A percentile compares a stretch with the other conserved stretches of the same genome.
Evolutionary conservation across 1,140 invertebrate genomes (phyloP).

Genomic region (Diorhabda elongata): DNA sequence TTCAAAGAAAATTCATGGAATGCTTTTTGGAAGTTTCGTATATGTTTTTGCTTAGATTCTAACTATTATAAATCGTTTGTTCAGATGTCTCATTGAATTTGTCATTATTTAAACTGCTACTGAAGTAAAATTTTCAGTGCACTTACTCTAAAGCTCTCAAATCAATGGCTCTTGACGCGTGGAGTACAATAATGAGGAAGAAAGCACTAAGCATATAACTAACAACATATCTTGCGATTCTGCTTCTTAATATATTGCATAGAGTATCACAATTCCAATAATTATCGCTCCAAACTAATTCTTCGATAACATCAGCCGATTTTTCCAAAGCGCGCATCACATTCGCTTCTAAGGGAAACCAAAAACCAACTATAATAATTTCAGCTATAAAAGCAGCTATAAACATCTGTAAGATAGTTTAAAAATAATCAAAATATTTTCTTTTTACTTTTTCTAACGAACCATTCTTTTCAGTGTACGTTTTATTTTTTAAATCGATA

Average conservation of each 20-base stretch:
- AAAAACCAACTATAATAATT: slow-evolving; percentile 40
- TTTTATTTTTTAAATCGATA: no score
- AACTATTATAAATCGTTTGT: neutral
- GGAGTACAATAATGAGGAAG: slow-evolving; percentile 35
- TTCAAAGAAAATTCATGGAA: no score
- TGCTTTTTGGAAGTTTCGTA: neutral
- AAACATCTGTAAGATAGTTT: slow-evolving; percentile 34
- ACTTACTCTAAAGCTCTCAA: slow-evolving; percentile 29
- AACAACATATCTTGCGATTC: slow-evolving; percentile 26
- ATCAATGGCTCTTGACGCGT: slow-evolving; percentile 38
- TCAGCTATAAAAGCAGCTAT: slow-evolving; percentile 37
- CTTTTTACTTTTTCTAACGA: no score
- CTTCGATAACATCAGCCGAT: slow-evolving; percentile 27
- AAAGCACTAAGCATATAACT: slow-evolving; percentile 37
- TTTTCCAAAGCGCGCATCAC: slow-evolving; percentile 27
- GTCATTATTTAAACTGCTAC: neutral
- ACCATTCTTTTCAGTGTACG: no score
- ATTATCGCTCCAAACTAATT: slow-evolving; percentile 17
- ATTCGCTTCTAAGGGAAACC: slow-evolving; percentile 39
- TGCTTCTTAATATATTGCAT: slow-evolving; percentile 26
- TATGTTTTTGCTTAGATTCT: neutral
- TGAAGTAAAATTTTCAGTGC: neutral
- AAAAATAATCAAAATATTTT: neutral
- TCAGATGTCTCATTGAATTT: neutral
- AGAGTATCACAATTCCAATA: slow-evolving; percentile 20